Evolutionary conservation across 1,140 invertebrate species (phyloP).

Genomic region (Yoshiicerus persimilis): DNA sequence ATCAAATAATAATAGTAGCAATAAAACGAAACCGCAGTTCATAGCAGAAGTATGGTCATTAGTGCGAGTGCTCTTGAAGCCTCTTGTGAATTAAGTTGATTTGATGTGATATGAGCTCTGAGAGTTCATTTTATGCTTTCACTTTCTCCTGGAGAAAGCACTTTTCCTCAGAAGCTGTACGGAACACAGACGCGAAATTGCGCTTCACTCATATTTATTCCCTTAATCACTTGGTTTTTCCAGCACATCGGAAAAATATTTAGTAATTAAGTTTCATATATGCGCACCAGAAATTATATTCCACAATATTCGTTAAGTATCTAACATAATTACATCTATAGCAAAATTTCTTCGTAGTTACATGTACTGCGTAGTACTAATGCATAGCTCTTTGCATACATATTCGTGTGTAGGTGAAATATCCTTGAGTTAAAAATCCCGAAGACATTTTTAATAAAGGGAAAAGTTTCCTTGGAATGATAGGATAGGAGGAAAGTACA

Average conservation of each 20-base stretch:
- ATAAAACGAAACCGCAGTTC: slow-evolving; percentile 19
- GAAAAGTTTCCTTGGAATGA: background rate
- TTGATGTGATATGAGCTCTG: slow-evolving; percentile 16
- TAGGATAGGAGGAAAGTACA: background rate
- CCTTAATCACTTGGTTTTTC: background rate
- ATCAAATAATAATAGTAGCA: slow-evolving; percentile 21
- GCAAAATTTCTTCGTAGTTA: too few relatives aligned
- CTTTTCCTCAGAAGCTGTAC: background rate
- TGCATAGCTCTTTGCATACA: background rate
- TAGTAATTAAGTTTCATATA: background rate
- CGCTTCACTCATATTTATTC: background rate
- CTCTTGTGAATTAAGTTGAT: slow-evolving; percentile 14
- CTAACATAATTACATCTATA: too few relatives aligned
- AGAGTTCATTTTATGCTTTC: background rate
- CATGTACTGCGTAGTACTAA: background rate
- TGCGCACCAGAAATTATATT: background rate
- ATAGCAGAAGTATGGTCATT: background rate
- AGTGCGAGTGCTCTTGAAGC: background rate
- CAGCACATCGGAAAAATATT: background rate
- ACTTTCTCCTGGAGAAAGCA: background rate
- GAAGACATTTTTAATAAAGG: background rate
- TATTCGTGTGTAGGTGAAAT: background rate
- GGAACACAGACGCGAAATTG: background rate
- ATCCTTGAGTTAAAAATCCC: background rate
- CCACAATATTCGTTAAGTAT: background rate